Evolutionary conservation across 2,113 vertebrate species (phyloP).

Genomic region (Sebastes fasciatus): DNA sequence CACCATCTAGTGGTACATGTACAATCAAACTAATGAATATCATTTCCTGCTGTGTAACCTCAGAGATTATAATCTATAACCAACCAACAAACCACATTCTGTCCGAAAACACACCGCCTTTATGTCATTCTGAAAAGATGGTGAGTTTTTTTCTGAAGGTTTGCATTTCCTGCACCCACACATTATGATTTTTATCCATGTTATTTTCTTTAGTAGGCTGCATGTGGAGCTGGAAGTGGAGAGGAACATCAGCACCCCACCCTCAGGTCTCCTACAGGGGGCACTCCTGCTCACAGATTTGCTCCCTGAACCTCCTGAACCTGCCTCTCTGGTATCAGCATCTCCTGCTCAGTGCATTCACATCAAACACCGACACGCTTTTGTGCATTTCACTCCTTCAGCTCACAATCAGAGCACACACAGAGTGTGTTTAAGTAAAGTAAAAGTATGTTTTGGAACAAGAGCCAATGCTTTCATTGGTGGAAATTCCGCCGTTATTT

Average conservation of each 20-base stretch:
- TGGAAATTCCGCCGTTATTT: too few relatives aligned
- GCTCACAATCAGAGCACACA: not conserved
- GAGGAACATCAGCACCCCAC: not conserved
- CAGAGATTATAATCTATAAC: not conserved
- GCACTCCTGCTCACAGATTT: constrained; percentile 23
- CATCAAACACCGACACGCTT: not conserved
- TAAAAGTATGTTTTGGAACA: too few relatives aligned
- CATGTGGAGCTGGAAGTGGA: not conserved
- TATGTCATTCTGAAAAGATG: not conserved
- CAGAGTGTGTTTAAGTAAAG: too few relatives aligned
- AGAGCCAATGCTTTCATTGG: too few relatives aligned
- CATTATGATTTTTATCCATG: not conserved
- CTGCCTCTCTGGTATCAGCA: not conserved
- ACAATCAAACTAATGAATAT: not conserved
- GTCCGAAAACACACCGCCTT: not conserved
- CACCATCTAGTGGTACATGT: constrained; percentile 55
- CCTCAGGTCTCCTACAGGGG: constrained; percentile 32
- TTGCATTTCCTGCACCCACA: not conserved
- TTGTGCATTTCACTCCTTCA: not conserved
- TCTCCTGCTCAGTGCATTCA: not conserved
- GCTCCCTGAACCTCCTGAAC: not conserved
- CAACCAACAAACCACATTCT: not conserved
- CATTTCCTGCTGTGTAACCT: not conserved
- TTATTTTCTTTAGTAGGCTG: not conserved
- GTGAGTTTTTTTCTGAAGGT: not conserved